Evolutionary conservation across 2,888 invertebrate species (phyloP), one percentile per base, ranked within the genome.

Genomic region (Lycocerus yunnanus): DNA sequence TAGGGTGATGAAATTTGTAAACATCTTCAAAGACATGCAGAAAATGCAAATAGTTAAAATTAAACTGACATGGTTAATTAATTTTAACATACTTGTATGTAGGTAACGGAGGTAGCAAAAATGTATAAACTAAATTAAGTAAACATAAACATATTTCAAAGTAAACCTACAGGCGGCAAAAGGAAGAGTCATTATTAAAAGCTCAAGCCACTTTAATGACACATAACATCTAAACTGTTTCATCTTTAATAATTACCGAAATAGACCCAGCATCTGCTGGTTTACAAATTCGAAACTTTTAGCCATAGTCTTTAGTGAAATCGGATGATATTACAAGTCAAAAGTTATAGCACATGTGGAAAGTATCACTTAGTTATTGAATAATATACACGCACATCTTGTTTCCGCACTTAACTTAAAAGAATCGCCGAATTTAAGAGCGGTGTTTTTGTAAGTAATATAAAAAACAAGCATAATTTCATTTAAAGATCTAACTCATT

Each of bases 251-350:
- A 43, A 75, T 75, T 73, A 75, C 70, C 9, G 68, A 73, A 75
- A 75, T 73, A 75, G 70, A 73, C 66, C 58, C 24, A 61, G 66
- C 73, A 72, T 75, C 72, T 75, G 75, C 66, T 68, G 16, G 58
- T 73, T 70, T 69, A 69, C 65, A 74, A 71, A 65, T 71, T 68
- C 18, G 24, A 61, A 72, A 75, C 72, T 72, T 75, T 75, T 75
- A 69, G 43, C n/a, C n/a, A n/a, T 2, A 75, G 70, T 70, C 66
- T 72, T 75, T 75, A 75, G 75, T 75, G 73, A 73, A 43, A 43
- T 73, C 66, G 73, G 68, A 18, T 68, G 72, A 73, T 75, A 72
- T 73, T 75, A 75, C 72, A 75, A 70, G 69, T 72, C 73, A 73
- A 67, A 70, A 73, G n/a, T 43, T 43, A 10, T n/a, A 43, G n/a